Evolutionary conservation across 2,888 invertebrate genomes (phyloP).

Genomic region (Dorcus parallelipipedus): DNA sequence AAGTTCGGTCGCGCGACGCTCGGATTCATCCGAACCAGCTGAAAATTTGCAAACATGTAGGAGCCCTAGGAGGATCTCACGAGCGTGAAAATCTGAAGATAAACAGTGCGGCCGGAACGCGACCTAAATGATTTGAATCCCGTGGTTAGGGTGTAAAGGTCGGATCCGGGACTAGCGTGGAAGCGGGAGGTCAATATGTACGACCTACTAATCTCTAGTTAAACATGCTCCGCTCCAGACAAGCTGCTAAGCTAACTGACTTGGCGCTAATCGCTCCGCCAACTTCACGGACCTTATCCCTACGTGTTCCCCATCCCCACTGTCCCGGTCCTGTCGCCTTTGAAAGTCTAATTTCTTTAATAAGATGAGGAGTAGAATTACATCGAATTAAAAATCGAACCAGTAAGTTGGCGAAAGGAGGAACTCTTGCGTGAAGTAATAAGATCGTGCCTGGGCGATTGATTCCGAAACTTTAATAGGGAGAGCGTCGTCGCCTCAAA

Average conservation of each 20-base stretch:
- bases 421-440: no score
- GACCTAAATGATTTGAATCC: constrained; percentile 1
- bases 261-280: neutral
- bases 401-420: no score
- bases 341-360: no score
- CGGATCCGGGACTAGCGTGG: neutral
- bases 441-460: no score
- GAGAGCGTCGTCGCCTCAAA: no score
- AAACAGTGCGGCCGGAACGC: neutral
- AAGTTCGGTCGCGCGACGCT: neutral
- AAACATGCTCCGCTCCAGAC: constrained; percentile 2
- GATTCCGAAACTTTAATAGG: no score
- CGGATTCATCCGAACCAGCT: neutral
- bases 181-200: neutral
- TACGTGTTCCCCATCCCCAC: neutral
- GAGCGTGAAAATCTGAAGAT: neutral
- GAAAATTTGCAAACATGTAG: neutral
- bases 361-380: no score
- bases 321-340: no score
- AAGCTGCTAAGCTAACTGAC: constrained; percentile 3
- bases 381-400: no score
- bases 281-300: neutral
- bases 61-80: neutral
- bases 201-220: constrained; percentile 1
- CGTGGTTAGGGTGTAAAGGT: neutral